Conservation (phyloP, 2,113 vertebrate species). For the Arvicanthis niloticus region DNA sequence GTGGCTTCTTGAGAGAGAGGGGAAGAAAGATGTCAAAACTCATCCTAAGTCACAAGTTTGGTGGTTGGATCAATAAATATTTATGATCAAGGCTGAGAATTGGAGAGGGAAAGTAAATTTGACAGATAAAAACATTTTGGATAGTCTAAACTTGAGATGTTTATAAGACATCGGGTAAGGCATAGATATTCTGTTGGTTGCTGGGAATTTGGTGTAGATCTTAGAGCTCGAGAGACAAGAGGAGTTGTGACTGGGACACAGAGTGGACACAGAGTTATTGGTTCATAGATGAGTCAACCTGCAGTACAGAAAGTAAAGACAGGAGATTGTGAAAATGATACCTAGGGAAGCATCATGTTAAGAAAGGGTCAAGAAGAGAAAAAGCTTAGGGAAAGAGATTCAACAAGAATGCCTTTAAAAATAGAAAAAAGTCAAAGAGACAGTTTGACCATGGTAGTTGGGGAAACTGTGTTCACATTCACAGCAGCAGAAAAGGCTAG, state of each 20-base stretch:
- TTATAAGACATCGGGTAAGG: background rate
- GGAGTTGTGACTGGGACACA: background rate
- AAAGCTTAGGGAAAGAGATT: background rate
- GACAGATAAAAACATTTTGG: background rate
- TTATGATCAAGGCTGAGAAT: slow-evolving; percentile 26
- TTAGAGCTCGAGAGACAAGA: background rate
- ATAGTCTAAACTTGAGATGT: background rate
- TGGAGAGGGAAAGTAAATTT: background rate
- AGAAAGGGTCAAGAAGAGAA: background rate
- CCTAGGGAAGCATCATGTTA: background rate
- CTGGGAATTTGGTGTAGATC: slow-evolving; percentile 25
- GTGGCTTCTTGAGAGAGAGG: background rate
- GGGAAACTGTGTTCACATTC: background rate
- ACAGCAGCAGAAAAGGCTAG: background rate
- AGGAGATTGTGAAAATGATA: background rate
- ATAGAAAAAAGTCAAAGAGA: background rate
- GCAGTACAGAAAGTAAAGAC: background rate
- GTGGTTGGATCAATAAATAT: background rate
- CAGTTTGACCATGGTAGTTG: background rate
- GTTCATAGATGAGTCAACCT: background rate
- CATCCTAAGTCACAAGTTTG: background rate
- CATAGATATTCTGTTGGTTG: slow-evolving; percentile 1
- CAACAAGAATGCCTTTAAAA: background rate
- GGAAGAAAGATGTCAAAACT: background rate
- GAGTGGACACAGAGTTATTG: background rate